Base-by-base conservation (phyloP, 1,140 invertebrate genomes). In the Psilanteris sp. region DNA sequence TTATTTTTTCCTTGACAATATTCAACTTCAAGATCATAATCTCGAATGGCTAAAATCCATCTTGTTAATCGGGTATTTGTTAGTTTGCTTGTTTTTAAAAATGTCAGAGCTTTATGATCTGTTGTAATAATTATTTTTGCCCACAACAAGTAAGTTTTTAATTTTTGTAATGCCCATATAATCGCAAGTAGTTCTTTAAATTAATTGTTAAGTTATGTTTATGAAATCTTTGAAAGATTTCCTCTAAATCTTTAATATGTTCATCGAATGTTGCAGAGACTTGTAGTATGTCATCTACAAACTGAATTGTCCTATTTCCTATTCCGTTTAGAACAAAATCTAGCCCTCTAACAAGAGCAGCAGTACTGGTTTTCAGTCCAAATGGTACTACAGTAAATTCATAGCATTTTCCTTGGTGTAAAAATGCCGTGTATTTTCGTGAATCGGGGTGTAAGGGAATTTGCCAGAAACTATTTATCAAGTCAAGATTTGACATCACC, bases 241-340 rank as follows among this genome's bases (percentile, higher is more conserved):
- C 31, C 7, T 4, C n/a, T 9, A n/a, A 22, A 41, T 20, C 36
- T 41, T 7, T 15, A 1, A 26, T 52, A 52, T 36, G 14, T 1
- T 15, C 6, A 3, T 36, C 1, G 7, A 36, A 36, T 4, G 1
- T 10, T 16, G 15, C 8, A 7, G 32, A 36, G 3, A 50, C 15
- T 4, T 29, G 27, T 2, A 68, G 6, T 7, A 27, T 20, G 22
- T 59, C 44, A 31, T 70, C 36, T 0, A 57, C 27, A 14, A 39
- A 57, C n/a, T 27, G 26, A 8, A 43, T 31, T 0, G 43, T 8
- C 8, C 24, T 31, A 1, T 54, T 9, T 3, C 18, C 7, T 0
- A 48, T 6, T 0, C 14, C 14, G 5, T 6, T 10, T 1, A 70
- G 8, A 1, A 44, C 15, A 0, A 5, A 4, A 1, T 52, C 34